phyloP scores from a whole-genome alignment of 2,888 invertebrate species.

The Oscheius myriophilus region DNA sequence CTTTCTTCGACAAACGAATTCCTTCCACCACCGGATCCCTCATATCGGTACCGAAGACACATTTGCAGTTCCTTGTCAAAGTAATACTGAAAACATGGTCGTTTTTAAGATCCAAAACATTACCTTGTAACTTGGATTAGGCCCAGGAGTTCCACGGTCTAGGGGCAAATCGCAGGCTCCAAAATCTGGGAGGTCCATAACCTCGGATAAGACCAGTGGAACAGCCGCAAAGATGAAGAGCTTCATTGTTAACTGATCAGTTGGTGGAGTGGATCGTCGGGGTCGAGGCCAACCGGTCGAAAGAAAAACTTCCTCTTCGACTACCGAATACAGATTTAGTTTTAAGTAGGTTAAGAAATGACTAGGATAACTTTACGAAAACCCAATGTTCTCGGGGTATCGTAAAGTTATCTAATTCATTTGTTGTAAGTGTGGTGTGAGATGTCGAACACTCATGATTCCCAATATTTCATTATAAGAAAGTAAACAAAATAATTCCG shows the following conservation, averaged over 20 bases:
- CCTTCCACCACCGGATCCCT: constrained; percentile 9
- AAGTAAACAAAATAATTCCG: too few relatives aligned
- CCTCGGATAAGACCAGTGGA: constrained; percentile 2
- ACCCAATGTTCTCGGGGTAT: too few relatives aligned
- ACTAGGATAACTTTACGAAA: too few relatives aligned
- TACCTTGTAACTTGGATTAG: constrained; percentile 7
- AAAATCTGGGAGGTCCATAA: neutral
- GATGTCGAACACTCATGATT: too few relatives aligned
- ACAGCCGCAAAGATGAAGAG: constrained; percentile 6
- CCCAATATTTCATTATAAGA: too few relatives aligned
- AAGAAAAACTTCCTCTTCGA: constrained; percentile 1
- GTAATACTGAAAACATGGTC: constrained; percentile 11
- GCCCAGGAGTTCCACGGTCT: constrained; percentile 9
- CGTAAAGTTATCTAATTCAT: too few relatives aligned
- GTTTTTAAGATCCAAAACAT: too few relatives aligned
- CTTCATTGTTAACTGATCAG: neutral
- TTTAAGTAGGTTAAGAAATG: too few relatives aligned
- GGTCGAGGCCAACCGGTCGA: constrained; percentile 10
- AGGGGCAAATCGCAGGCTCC: neutral
- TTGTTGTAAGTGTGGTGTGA: too few relatives aligned
- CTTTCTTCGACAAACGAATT: constrained; percentile 4
- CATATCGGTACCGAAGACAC: constrained; percentile 16
- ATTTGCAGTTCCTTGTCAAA: constrained; percentile 11
- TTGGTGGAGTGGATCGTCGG: too few relatives aligned
- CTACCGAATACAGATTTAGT: too few relatives aligned